Percentiles rank a stretch among this genome's conserved stretches.
These are phyloP conservation scores for Lordiphosa clarofinis DNA, from an alignment of 1,140 invertebrate genomes.

Conservation along the genomic window DNA sequence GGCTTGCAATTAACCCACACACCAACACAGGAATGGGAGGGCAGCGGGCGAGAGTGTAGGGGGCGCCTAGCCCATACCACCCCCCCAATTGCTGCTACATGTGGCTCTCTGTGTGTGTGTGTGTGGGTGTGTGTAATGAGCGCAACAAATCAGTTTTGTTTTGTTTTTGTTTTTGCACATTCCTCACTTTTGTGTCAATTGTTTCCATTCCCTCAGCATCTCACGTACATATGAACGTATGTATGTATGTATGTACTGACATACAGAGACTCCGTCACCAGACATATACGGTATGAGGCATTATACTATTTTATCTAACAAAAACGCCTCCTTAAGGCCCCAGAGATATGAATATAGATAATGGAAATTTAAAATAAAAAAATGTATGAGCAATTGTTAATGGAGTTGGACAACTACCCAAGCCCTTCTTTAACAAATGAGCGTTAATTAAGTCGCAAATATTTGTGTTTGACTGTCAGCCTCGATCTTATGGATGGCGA, in stretches of 20 bases:
- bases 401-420: background rate
- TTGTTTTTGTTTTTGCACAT: conserved; percentile 41
- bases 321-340: conserved; percentile 2
- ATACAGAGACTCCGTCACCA: conserved; percentile 17
- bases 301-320: conserved; percentile 1
- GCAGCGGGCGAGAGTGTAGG: conserved; percentile 7
- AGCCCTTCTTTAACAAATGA: conserved; percentile 16
- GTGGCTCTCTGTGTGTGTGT: conserved; percentile 9
- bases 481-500: background rate
- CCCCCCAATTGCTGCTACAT: conserved; percentile 27
- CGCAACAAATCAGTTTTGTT: conserved; percentile 46
- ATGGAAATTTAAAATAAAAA: conserved; percentile 35
- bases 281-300: background rate
- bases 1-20: conserved; percentile 29
- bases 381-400: background rate
- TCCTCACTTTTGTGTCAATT: conserved; percentile 28
- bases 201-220: conserved; percentile 8
- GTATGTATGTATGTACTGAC: background rate
- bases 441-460: conserved; percentile 44
- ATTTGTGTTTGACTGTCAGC: conserved; percentile 18
- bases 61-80: conserved; percentile 19
- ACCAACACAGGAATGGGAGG: conserved; percentile 6
- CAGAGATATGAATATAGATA: background rate
- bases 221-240: conserved; percentile 1
- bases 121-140: conserved; percentile 30